Evolutionary conservation across 2,888 invertebrate genomes (phyloP).

Genomic region (Drosophila dives): DNA sequence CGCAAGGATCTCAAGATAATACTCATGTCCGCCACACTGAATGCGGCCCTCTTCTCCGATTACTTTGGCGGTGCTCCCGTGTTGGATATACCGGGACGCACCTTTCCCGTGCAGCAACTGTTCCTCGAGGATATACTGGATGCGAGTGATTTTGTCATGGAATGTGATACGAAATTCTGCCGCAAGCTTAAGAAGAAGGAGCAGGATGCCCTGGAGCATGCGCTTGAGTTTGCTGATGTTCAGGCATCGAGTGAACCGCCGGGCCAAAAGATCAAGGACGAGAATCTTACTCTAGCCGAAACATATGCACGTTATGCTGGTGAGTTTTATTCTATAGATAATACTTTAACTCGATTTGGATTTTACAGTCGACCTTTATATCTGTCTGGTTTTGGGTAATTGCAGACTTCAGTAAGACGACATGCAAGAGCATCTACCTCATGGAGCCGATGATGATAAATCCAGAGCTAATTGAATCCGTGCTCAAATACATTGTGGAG

Average conservation of each 20-base stretch:
- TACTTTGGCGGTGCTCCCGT: constrained; percentile 93
- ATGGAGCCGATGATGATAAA: constrained; percentile 92
- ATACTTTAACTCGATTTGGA: not conserved
- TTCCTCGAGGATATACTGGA: constrained; percentile 94
- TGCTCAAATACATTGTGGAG: constrained; percentile 89
- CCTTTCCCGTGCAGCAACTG: constrained; percentile 92
- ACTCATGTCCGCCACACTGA: constrained; percentile 97
- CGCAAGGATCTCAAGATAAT: constrained; percentile 92
- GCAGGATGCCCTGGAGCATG: constrained; percentile 87
- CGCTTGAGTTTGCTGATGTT: constrained; percentile 88
- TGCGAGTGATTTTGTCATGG: constrained; percentile 87
- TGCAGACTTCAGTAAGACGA: constrained; percentile 86
- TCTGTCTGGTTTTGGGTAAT: not conserved
- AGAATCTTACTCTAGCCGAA: constrained; percentile 89
- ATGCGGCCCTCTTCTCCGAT: constrained; percentile 92
- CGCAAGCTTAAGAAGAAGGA: constrained; percentile 88
- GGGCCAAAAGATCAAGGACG: constrained; percentile 89
- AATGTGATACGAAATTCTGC: constrained; percentile 87
- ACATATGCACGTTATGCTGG: constrained; percentile 88
- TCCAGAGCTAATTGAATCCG: constrained; percentile 90
- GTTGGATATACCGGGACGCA: constrained; percentile 92
- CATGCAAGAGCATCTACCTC: constrained; percentile 90
- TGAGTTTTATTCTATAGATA: constrained; percentile 60
- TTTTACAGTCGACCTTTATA: not conserved
- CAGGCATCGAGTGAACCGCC: constrained; percentile 86